phyloP scores from a whole-genome alignment of 2,113 vertebrate genomes.

The Scopus umbretta region DNA sequence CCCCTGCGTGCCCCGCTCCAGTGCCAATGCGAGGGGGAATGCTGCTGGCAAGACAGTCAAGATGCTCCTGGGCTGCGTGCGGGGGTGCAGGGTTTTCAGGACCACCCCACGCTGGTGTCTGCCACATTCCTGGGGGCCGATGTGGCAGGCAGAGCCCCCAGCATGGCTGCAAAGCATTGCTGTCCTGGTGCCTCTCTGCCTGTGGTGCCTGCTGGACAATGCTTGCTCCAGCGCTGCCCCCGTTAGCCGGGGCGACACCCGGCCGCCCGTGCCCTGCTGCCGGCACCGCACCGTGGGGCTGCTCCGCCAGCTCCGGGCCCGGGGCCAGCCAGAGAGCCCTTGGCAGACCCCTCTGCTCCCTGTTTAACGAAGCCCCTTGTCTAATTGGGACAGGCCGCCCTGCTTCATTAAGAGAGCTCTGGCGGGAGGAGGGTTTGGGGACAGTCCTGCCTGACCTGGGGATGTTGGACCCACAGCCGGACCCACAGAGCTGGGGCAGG shows the following conservation, averaged over 20 bases:
- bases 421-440: neutral
- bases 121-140: accelerated
- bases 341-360: constrained; percentile 40
- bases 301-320: constrained; percentile 9
- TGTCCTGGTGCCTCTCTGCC: neutral
- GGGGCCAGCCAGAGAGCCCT: constrained; percentile 21
- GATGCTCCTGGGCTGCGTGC: neutral
- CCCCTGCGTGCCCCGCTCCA: neutral
- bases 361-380: constrained; percentile 40
- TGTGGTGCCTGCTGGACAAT: neutral
- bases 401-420: constrained; percentile 35
- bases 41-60: neutral
- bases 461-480: neutral
- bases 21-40: neutral
- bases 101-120: neutral
- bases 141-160: too few relatives aligned
- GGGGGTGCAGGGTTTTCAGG: accelerated
- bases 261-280: neutral
- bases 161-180: neutral
- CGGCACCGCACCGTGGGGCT: neutral
- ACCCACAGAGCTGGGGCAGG: neutral
- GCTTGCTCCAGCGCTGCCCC: neutral
- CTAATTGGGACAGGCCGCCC: constrained; percentile 56
- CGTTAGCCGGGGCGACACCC: neutral
- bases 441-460: neutral